A percentile compares a stretch with the other conserved stretches of the same genome.
Evolutionary conservation across 2,888 invertebrate genomes (phyloP).

Genomic region (Saturnia japonica): DNA sequence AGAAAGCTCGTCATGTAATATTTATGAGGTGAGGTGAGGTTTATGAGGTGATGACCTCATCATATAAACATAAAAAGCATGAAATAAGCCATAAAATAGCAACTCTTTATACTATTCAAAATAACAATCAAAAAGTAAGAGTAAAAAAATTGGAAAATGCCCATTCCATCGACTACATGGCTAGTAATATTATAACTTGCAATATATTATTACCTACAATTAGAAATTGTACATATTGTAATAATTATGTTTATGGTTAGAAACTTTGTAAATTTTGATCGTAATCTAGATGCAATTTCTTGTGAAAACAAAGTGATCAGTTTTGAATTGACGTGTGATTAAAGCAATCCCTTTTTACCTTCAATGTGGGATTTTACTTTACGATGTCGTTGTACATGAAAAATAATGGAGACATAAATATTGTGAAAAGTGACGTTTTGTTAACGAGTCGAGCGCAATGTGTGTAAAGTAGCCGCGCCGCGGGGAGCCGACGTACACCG

Average conservation of each 20-base stretch:
- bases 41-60: no score
- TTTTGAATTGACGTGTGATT: background rate
- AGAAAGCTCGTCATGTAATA: no score
- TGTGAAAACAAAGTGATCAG: background rate
- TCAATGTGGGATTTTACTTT: slow-evolving; percentile 53
- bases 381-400: slow-evolving; percentile 69
- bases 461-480: slow-evolving; percentile 71
- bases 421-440: slow-evolving; percentile 76
- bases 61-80: no score
- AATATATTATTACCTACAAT: background rate
- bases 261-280: background rate
- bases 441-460: slow-evolving; percentile 70
- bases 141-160: background rate
- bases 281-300: background rate
- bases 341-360: slow-evolving; percentile 42
- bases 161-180: background rate
- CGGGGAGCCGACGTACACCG: slow-evolving; percentile 60
- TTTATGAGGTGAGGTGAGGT: no score
- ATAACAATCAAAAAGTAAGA: no score
- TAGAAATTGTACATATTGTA: background rate
- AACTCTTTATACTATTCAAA: no score
- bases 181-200: background rate
- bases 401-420: slow-evolving; percentile 78
- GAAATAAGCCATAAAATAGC: no score
- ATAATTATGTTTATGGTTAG: background rate